Conservation (phyloP, 2,797 vertebrate genomes). For the Microchirus variegatus region DNA sequence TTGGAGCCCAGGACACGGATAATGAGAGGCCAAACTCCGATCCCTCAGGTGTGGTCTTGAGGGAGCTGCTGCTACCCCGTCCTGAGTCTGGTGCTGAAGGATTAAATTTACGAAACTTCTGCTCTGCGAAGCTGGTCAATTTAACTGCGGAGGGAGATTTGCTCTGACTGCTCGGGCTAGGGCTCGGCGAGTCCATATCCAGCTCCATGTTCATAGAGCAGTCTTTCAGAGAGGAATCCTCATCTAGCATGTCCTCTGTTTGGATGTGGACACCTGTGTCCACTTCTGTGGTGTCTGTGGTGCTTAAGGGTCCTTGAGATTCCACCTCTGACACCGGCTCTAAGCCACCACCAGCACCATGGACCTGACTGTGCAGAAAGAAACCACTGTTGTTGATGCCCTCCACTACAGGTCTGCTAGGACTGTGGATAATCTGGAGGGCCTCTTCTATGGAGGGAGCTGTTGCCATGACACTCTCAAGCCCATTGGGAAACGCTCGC, state of each 20-base stretch:
- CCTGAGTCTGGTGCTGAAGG: constrained; percentile 85
- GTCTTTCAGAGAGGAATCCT: constrained; percentile 95
- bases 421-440: constrained; percentile 92
- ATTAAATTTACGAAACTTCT: constrained; percentile 91
- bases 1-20: constrained; percentile 91
- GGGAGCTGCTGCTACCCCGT: constrained; percentile 84
- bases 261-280: constrained; percentile 95
- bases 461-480: constrained; percentile 73
- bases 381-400: constrained; percentile 88
- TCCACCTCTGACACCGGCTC: constrained; percentile 87
- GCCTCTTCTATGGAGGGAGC: constrained; percentile 92
- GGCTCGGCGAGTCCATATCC: constrained; percentile 91
- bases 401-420: constrained; percentile 79
- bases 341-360: constrained; percentile 54
- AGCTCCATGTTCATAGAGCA: constrained; percentile 95
- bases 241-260: constrained; percentile 96
- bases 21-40: constrained; percentile 92
- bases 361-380: constrained; percentile 90
- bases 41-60: constrained; percentile 94
- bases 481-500: constrained; percentile 68
- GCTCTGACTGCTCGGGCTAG: constrained; percentile 88
- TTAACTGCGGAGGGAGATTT: constrained; percentile 87
- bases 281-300: constrained; percentile 89
- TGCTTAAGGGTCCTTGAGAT: constrained; percentile 84
- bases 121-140: constrained; percentile 98